Conservation (phyloP, 37 sponge, comb jelly and placozoan genomes). For the Eunapius fragilis region DNA sequence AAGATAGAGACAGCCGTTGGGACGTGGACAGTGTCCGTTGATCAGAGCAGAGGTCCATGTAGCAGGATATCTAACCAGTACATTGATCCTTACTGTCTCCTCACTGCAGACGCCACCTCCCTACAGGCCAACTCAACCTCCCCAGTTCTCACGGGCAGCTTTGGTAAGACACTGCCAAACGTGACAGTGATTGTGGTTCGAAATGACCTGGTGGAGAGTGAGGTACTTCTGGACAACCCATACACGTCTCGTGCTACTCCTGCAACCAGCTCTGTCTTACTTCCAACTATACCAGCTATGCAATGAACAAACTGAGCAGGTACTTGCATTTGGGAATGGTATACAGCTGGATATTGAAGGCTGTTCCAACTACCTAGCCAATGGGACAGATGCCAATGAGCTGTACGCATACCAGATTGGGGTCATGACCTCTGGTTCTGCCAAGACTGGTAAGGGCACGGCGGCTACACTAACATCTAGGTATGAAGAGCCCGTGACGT, state of each 20-base stretch:
- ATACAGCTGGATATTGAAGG: conserved; percentile 52
- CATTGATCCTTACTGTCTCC: conserved; percentile 58
- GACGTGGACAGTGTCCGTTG: conserved; percentile 67
- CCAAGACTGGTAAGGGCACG: background rate
- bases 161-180: conserved; percentile 72
- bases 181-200: conserved; percentile 48
- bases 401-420: conserved; percentile 45
- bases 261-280: conserved; percentile 69
- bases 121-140: conserved; percentile 24
- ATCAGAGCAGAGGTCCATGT: conserved; percentile 56
- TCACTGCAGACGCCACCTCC: conserved; percentile 49
- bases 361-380: conserved; percentile 75
- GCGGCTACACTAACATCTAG: background rate
- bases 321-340: conserved; percentile 39
- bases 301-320: conserved; percentile 13
- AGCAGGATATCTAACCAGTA: conserved; percentile 70
- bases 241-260: conserved; percentile 55
- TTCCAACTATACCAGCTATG: conserved; percentile 73
- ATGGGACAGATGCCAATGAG: conserved; percentile 63
- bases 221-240: background rate
- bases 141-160: conserved; percentile 63
- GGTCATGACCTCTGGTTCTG: background rate
- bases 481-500: conserved; percentile 39
- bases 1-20: conserved; percentile 50
- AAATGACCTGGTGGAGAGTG: conserved; percentile 42